Base-by-base conservation (phyloP, 1,140 invertebrate species). In the Teleopsis dalmanni region DNA sequence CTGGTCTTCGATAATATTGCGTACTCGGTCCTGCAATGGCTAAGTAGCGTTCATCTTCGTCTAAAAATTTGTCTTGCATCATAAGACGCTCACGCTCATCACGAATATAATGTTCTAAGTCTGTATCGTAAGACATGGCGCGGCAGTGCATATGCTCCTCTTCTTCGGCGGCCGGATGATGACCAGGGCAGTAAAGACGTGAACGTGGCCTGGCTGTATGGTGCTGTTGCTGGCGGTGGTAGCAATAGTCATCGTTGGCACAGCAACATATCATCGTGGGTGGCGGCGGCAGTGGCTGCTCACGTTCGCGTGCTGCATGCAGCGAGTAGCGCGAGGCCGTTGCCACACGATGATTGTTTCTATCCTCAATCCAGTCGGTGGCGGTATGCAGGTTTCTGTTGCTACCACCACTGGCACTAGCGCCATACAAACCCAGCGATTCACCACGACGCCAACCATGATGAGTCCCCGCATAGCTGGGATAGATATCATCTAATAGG, bases 81-180 rank as follows among this genome's bases (percentile, higher is more conserved):
- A 67, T 33, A 5, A 70, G 50, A 1, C 63, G 63, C 22, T 70
- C 64, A 1, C 66, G 57, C 31, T 70, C 66, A 3, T 65, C 64
- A 11, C 62, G 54, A 50, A 70, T 70, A 4, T 67, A 66, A 45
- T 70, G 64, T 49, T 70, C 66, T 47, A 70, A 47, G 36, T 70
- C 67, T 13, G 64, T 70, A 45, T 70, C 67, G 48, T 65, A 70
- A 23, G 52, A 26, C 25, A 38, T 23, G 26, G 48, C 43, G 35
- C 65, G 62, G 48, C 65, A 68, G 45, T 68, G 65, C 57, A 61
- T 59, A 35, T 68, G 65, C 48, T 68, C 65, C 44, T 66, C 66
- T 50, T 65, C 64, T 47, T 67, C 64, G 14, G 64, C 64, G 19
- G 64, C 65, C 3, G 65, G 65, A 58, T 65, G 65, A 41, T 68